Evolutionary conservation across 1,140 invertebrate genomes (phyloP).

Genomic region (Megathymus violae): DNA sequence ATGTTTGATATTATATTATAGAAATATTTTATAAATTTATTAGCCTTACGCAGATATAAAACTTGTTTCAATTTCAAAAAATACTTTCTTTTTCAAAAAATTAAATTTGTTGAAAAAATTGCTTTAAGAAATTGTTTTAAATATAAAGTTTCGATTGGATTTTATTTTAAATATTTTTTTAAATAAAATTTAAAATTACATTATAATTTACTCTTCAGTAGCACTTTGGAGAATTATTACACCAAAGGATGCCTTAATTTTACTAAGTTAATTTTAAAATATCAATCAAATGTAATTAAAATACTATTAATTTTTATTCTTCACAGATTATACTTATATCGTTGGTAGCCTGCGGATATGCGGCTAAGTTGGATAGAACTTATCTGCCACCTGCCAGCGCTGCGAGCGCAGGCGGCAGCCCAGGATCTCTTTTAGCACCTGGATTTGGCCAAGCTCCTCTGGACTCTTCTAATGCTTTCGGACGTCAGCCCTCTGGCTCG

Average conservation of each 20-base stretch:
- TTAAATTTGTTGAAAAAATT: too few relatives aligned
- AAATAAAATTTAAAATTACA: too few relatives aligned
- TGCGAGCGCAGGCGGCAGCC: conserved; percentile 81
- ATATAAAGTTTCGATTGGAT: too few relatives aligned
- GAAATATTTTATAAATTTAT: background rate
- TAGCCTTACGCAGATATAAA: too few relatives aligned
- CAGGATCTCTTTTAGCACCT: conserved; percentile 67
- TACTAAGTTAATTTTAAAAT: background rate
- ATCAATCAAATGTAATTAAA: conserved; percentile 1
- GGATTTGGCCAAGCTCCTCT: conserved; percentile 30
- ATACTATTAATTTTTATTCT: conserved; percentile 36
- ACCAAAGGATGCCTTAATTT: too few relatives aligned
- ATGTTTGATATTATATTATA: conserved; percentile 29
- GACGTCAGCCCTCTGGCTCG: conserved; percentile 4
- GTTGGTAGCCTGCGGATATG: conserved; percentile 65
- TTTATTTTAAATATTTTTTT: too few relatives aligned
- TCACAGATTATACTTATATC: conserved; percentile 74
- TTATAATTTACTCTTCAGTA: too few relatives aligned
- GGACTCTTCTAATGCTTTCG: conserved; percentile 1
- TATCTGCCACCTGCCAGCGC: conserved; percentile 86
- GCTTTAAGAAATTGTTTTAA: too few relatives aligned
- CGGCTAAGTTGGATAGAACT: conserved; percentile 85
- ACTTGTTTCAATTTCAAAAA: too few relatives aligned
- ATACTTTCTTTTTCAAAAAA: too few relatives aligned
- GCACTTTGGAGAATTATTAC: too few relatives aligned